A percentile compares a stretch with the other conserved stretches of the same genome.
These are phyloP conservation scores for Cnemophilus loriae DNA, from an alignment of 2,113 vertebrate species.

Conservation along the genomic window DNA sequence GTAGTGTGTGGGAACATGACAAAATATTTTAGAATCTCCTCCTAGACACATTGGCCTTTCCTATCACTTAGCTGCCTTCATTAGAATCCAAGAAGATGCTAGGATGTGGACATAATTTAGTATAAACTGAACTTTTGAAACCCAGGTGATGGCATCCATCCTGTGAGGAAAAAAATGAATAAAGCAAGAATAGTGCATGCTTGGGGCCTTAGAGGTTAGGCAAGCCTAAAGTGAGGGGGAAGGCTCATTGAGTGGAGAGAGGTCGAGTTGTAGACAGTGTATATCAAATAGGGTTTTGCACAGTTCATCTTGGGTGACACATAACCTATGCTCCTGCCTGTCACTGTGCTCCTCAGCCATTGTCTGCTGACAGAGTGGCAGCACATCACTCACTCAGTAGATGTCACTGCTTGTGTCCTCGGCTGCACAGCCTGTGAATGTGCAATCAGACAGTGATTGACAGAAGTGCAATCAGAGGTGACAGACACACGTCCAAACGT, in stretches of 20 bases:
- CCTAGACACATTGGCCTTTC: neutral
- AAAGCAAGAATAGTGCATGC: neutral
- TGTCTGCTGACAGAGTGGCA: neutral
- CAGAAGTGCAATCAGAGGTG: neutral
- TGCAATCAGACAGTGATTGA: neutral
- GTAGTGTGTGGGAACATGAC: neutral
- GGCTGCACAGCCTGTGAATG: fast-evolving
- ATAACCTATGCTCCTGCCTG: neutral
- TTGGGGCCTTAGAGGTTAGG: neutral
- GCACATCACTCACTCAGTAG: neutral
- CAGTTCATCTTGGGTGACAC: neutral
- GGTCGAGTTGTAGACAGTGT: neutral
- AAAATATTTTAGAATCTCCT: neutral
- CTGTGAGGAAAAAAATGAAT: neutral
- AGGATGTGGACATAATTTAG: neutral
- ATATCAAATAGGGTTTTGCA: neutral
- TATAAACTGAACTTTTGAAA: neutral
- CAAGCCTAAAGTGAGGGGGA: neutral
- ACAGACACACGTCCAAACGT: neutral
- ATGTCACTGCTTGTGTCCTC: neutral
- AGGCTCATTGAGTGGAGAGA: neutral
- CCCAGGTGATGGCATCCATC: neutral
- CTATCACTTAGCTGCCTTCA: neutral
- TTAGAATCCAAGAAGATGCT: neutral
- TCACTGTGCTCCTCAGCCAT: neutral